Percentiles rank a stretch among this genome's conserved stretches.
phyloP scores from a whole-genome alignment of 2,797 vertebrate species.

The Crypturellus tataupa region DNA sequence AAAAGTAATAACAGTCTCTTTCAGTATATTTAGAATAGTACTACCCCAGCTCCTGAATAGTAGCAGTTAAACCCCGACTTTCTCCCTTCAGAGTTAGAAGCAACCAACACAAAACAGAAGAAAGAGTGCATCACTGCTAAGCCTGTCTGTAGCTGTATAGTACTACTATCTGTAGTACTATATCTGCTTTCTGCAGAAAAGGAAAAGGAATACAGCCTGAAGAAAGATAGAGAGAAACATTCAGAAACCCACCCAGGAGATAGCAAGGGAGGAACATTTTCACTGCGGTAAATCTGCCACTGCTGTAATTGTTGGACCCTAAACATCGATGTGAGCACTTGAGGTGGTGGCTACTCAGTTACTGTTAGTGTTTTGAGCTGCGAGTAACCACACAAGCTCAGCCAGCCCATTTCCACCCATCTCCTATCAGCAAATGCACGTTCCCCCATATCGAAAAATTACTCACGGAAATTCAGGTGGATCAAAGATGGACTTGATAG shows the following conservation, averaged over 20 bases:
- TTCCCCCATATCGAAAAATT: background rate
- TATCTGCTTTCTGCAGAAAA: background rate
- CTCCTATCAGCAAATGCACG: background rate
- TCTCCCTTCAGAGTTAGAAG: background rate
- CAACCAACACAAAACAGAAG: background rate
- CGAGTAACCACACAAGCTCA: background rate
- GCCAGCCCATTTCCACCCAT: background rate
- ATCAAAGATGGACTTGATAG: constrained; percentile 93
- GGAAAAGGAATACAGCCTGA: background rate
- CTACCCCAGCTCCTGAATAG: background rate
- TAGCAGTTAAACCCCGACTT: background rate
- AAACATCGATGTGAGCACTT: background rate
- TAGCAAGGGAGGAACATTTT: background rate
- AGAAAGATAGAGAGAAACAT: background rate
- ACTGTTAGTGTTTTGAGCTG: background rate
- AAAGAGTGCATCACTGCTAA: background rate
- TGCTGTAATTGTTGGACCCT: background rate
- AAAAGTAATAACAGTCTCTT: too few relatives aligned
- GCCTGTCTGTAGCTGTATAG: too few relatives aligned
- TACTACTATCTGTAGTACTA: too few relatives aligned
- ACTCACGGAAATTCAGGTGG: constrained; percentile 96
- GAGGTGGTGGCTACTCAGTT: background rate
- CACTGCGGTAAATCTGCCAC: constrained; percentile 1
- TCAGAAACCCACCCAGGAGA: background rate
- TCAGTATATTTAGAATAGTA: background rate